phyloP scores from a whole-genome alignment of 2,888 invertebrate genomes.

The Cerastoderma edule region DNA sequence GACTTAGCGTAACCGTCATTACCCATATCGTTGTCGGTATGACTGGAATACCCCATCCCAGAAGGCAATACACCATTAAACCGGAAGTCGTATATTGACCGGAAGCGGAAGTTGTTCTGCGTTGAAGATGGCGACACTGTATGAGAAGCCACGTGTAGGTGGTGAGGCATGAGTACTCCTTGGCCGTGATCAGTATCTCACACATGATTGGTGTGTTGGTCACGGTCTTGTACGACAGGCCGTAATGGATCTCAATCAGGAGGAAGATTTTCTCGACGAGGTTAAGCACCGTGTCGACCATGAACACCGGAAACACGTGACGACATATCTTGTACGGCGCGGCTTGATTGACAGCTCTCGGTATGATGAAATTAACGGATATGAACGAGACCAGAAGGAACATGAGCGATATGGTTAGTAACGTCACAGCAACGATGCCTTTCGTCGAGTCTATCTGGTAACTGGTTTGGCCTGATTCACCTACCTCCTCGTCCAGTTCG shows the following conservation, averaged over 20 bases:
- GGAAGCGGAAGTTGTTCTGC: constrained; percentile 32
- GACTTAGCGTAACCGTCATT: constrained; percentile 46
- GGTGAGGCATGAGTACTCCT: constrained; percentile 34
- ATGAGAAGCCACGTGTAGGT: constrained; percentile 50
- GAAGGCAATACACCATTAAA: constrained; percentile 42
- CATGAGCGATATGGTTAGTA: constrained; percentile 45
- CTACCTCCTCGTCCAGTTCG: constrained; percentile 14
- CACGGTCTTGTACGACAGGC: neutral
- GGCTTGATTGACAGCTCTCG: constrained; percentile 33
- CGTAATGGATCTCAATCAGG: constrained; percentile 18
- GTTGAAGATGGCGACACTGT: constrained; percentile 41
- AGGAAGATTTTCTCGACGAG: constrained; percentile 31
- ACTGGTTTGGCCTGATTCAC: neutral
- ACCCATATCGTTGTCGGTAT: constrained; percentile 55
- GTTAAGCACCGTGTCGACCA: constrained; percentile 37
- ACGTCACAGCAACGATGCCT: constrained; percentile 30
- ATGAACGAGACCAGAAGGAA: constrained; percentile 33
- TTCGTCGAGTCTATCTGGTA: constrained; percentile 6
- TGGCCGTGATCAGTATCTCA: constrained; percentile 37
- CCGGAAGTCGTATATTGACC: constrained; percentile 43
- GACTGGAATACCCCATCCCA: constrained; percentile 57
- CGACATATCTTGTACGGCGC: constrained; percentile 44
- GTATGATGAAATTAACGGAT: constrained; percentile 40
- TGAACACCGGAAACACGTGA: constrained; percentile 43
- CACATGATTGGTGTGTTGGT: constrained; percentile 37